A percentile compares a stretch with the other conserved stretches of the same genome.
phyloP scores from a whole-genome alignment of 2,888 invertebrate genomes.

The Erebia aethiops region DNA sequence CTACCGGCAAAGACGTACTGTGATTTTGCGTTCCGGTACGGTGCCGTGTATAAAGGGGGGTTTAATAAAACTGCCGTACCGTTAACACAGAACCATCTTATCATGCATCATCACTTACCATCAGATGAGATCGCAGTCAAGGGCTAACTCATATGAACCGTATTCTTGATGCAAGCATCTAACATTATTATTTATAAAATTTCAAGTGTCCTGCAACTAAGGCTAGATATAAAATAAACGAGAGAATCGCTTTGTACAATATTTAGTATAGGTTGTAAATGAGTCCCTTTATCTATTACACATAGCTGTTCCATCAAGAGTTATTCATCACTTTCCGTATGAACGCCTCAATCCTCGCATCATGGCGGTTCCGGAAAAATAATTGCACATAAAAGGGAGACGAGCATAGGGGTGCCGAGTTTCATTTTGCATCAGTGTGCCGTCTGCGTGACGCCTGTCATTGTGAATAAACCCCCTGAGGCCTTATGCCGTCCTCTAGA shows the following conservation, averaged over 20 bases:
- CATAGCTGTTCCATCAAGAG: not conserved
- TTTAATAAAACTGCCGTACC: too few species aligned
- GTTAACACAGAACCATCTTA: too few species aligned
- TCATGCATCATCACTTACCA: too few species aligned
- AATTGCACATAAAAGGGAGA: constrained; percentile 34
- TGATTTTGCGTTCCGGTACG: too few species aligned
- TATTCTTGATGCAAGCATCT: too few species aligned
- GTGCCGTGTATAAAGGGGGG: too few species aligned
- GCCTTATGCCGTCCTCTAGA: constrained; percentile 35
- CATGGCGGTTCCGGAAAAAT: constrained; percentile 35
- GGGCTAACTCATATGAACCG: too few species aligned
- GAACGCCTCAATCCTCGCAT: constrained; percentile 8
- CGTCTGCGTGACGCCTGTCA: constrained; percentile 42
- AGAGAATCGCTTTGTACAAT: not conserved
- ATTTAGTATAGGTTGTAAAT: not conserved
- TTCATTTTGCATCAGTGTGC: constrained; percentile 37
- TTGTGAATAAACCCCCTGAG: constrained; percentile 41
- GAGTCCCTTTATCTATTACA: not conserved
- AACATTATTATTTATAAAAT: too few species aligned
- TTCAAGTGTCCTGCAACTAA: too few species aligned
- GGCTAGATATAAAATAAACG: not conserved
- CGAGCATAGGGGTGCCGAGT: constrained; percentile 31
- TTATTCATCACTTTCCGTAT: not conserved
- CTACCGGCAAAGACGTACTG: too few species aligned
- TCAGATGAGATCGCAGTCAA: too few species aligned